phyloP scores from a whole-genome alignment of 2,888 invertebrate species.

The Adelognathus sp. region DNA sequence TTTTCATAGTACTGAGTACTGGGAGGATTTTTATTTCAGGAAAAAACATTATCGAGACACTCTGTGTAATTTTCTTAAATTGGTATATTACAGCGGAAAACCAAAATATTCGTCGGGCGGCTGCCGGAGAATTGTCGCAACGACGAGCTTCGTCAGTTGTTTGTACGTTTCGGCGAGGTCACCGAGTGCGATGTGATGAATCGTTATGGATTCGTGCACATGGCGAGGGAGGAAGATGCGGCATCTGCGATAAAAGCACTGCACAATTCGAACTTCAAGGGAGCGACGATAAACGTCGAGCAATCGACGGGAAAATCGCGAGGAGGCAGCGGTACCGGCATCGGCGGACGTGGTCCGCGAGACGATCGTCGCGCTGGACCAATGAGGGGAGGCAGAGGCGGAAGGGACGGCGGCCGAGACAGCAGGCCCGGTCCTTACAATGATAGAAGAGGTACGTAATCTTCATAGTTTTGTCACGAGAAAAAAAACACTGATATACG shows the following conservation, averaged over 20 bases:
- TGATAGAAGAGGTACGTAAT: conserved; percentile 76
- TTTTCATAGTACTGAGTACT: too few species aligned
- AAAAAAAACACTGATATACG: conserved; percentile 53
- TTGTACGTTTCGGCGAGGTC: conserved; percentile 93
- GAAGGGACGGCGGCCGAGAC: conserved; percentile 81
- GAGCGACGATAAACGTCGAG: conserved; percentile 92
- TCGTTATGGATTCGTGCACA: conserved; percentile 96
- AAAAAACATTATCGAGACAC: background rate
- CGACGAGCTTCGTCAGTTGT: conserved; percentile 91
- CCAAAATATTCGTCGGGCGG: conserved; percentile 97
- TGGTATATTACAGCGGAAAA: conserved; percentile 83
- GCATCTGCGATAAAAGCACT: conserved; percentile 90
- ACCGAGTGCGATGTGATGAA: conserved; percentile 97
- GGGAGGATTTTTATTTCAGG: background rate
- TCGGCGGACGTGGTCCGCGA: conserved; percentile 81
- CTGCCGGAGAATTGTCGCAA: conserved; percentile 92
- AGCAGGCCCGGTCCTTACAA: conserved; percentile 80
- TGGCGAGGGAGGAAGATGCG: conserved; percentile 92
- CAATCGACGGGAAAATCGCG: conserved; percentile 90
- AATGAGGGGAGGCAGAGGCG: conserved; percentile 83
- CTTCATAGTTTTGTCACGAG: conserved; percentile 37
- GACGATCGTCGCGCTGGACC: conserved; percentile 83
- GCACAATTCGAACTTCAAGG: conserved; percentile 92
- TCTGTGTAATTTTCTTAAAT: background rate
- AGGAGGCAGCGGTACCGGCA: conserved; percentile 82